Evolutionary conservation across 2,797 vertebrate genomes (phyloP).

Genomic region (Austrolebias charrua): DNA sequence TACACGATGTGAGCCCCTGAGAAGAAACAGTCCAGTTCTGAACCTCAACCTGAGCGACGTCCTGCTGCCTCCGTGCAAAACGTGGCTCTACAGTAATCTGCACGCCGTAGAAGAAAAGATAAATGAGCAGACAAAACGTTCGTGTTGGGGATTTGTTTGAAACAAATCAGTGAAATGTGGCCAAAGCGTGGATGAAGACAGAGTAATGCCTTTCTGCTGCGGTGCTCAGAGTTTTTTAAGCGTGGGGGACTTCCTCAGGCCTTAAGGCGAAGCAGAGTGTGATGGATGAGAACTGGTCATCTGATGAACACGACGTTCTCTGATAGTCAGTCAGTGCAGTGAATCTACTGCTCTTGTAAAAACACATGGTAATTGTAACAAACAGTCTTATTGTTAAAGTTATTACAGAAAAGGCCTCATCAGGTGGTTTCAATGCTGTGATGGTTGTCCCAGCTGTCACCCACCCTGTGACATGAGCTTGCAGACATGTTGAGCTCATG

Average conservation of each 20-base stretch:
- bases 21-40: conserved; percentile 25
- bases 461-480: conserved; percentile 26
- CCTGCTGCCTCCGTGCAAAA: conserved; percentile 23
- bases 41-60: conserved; percentile 32
- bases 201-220: conserved; percentile 32
- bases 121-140: conserved; percentile 1
- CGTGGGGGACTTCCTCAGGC: conserved; percentile 8
- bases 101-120: conserved; percentile 2
- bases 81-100: conserved; percentile 38
- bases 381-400: conserved; percentile 39
- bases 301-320: conserved; percentile 42
- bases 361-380: conserved; percentile 10
- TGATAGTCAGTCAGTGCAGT: conserved; percentile 42
- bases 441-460: conserved; percentile 42
- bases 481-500: conserved; percentile 38
- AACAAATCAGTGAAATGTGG: conserved; percentile 31
- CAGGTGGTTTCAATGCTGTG: conserved; percentile 33
- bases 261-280: conserved; percentile 24
- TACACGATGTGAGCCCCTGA: conserved; percentile 22
- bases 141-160: conserved; percentile 21
- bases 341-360: conserved; percentile 33
- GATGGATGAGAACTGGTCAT: conserved; percentile 54
- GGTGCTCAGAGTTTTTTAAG: conserved; percentile 25
- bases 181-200: conserved; percentile 18
- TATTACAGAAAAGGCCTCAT: conserved; percentile 36